Evolutionary conservation across 2,113 vertebrate species (phyloP).

Genomic region (Pteropus alecto): DNA sequence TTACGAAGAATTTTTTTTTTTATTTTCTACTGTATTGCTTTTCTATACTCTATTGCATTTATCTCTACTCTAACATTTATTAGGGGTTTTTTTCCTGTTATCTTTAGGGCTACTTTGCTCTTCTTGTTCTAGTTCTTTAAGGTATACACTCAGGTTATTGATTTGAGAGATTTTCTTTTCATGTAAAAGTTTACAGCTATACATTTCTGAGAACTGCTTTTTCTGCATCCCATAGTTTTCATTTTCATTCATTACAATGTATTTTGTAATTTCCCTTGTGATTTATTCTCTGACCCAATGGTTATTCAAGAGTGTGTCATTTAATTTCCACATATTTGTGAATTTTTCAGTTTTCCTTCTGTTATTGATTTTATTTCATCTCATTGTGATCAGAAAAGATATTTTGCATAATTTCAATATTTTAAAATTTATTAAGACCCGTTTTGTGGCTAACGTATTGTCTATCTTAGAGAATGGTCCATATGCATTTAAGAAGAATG

Average conservation of each 20-base stretch:
- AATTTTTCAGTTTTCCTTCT: background rate
- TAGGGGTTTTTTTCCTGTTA: background rate
- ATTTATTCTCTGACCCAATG: background rate
- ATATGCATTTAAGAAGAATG: background rate
- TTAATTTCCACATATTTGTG: background rate
- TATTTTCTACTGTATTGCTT: background rate
- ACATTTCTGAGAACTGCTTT: background rate
- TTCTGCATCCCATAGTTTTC: background rate
- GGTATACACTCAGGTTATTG: background rate
- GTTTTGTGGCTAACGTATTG: background rate
- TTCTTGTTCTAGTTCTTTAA: slow-evolving; percentile 19
- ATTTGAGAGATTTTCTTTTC: background rate
- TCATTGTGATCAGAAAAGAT: background rate
- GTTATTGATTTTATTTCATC: background rate
- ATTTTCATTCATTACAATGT: background rate
- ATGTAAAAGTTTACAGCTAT: background rate
- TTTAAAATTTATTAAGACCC: background rate
- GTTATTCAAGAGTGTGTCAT: background rate
- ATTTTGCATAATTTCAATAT: background rate
- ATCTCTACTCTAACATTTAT: background rate
- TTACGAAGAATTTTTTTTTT: background rate
- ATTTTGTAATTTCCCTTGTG: background rate
- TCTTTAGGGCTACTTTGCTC: background rate
- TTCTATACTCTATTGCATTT: background rate
- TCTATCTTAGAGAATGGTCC: background rate